A percentile compares a stretch with the other conserved stretches of the same genome.
Evolutionary conservation across 2,113 vertebrate species (phyloP).

Genomic region (Oncorhynchus keta): DNA sequence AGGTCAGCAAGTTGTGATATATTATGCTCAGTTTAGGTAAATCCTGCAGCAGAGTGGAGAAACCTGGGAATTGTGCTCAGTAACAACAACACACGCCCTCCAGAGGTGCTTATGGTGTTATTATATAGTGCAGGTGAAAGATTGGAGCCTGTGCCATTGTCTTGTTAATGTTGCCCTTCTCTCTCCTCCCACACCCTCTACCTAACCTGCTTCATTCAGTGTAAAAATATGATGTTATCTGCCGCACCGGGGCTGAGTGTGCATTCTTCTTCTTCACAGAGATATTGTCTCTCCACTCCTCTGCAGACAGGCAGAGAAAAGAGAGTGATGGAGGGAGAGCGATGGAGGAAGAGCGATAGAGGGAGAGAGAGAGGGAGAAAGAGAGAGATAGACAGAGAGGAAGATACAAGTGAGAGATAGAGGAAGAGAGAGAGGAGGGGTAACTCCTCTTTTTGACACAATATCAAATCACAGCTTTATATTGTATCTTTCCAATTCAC

Average conservation of each 20-base stretch:
- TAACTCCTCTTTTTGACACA: constrained; percentile 64
- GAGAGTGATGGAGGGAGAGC: constrained; percentile 38
- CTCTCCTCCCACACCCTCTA: not conserved
- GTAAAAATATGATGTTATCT: constrained; percentile 64
- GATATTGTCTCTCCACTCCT: constrained; percentile 46
- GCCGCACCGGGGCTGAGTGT: constrained; percentile 56
- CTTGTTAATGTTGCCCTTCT: constrained; percentile 43
- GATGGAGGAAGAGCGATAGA: not conserved
- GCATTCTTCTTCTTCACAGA: constrained; percentile 59
- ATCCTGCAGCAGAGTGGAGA: not conserved
- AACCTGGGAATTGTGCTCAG: not conserved
- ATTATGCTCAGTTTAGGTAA: not conserved
- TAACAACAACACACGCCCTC: not conserved
- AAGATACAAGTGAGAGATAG: not conserved
- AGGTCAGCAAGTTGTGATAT: not conserved
- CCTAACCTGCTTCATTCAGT: constrained; percentile 39
- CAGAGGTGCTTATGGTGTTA: not conserved
- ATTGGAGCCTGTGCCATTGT: constrained; percentile 43
- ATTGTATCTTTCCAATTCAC: constrained; percentile 74
- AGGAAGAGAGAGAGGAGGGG: constrained; percentile 32
- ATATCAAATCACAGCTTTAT: constrained; percentile 66
- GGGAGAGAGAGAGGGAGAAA: no score
- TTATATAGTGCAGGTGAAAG: constrained; percentile 23
- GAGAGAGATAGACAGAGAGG: no score
- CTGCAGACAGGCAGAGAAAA: constrained; percentile 50